These are phyloP conservation scores for Malacoctenus gilli DNA, from an alignment of 2,797 vertebrate genomes.

Conservation along the genomic window DNA sequence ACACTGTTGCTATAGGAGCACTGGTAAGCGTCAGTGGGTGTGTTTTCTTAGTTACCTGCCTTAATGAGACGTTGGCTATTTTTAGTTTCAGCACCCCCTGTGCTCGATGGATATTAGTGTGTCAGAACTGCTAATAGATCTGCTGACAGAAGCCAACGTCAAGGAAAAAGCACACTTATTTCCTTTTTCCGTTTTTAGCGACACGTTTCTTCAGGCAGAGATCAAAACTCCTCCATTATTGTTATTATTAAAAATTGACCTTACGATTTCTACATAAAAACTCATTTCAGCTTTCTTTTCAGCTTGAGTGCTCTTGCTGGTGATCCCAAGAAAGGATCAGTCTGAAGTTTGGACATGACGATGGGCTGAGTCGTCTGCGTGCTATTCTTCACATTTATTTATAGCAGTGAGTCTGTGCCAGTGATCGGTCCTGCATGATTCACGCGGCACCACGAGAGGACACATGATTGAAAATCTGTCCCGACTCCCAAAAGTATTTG, in stretches of 20 bases:
- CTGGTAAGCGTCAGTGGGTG: no score
- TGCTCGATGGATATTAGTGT: conserved; percentile 2
- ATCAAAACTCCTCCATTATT: background rate
- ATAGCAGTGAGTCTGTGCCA: background rate
- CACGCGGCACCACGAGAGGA: no score
- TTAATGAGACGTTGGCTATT: conserved; percentile 12
- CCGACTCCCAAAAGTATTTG: no score
- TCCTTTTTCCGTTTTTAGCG: conserved; percentile 5
- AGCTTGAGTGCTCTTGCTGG: no score
- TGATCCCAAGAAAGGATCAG: no score
- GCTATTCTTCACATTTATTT: background rate
- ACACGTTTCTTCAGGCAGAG: background rate
- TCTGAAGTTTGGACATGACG: no score
- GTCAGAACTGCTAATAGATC: conserved; percentile 15
- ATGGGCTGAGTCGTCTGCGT: background rate
- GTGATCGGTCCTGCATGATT: background rate
- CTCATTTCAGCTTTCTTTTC: no score
- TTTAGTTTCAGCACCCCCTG: conserved; percentile 16
- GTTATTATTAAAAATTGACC: no score
- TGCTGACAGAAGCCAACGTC: conserved; percentile 3
- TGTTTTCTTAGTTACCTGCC: no score
- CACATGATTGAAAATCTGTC: no score
- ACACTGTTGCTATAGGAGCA: background rate
- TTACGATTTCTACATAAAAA: no score
- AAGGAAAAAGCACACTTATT: conserved; percentile 1